phyloP scores from a whole-genome alignment of 2,113 vertebrate genomes.

The Sylvia atricapilla region DNA sequence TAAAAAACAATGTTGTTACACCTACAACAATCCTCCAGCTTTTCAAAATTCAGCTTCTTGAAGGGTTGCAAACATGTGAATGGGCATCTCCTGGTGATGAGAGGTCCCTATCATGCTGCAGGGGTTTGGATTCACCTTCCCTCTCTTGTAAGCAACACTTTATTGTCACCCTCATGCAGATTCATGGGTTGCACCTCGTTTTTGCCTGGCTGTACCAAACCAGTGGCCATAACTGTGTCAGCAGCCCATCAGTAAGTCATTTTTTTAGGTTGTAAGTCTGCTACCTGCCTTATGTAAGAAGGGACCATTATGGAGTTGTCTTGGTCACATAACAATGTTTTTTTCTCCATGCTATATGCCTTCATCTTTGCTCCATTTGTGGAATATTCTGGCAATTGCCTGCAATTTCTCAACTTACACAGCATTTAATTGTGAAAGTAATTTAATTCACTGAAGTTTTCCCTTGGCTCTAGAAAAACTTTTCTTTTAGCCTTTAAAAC shows the following conservation, averaged over 20 bases:
- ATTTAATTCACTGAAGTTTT: not conserved
- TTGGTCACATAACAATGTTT: not conserved
- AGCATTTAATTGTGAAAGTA: not conserved
- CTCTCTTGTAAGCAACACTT: not conserved
- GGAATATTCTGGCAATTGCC: not conserved
- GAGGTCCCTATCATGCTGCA: fast-evolving
- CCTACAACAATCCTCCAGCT: not conserved
- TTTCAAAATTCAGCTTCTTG: not conserved
- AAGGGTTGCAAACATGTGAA: not conserved
- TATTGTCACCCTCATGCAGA: not conserved
- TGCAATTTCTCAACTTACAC: not conserved
- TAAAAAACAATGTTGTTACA: not conserved
- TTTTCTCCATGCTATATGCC: not conserved
- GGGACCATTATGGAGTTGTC: not conserved
- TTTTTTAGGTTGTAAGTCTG: not conserved
- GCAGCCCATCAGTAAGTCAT: not conserved
- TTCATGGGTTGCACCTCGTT: not conserved
- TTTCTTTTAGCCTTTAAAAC: not conserved
- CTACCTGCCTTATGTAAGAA: not conserved
- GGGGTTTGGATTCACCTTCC: not conserved
- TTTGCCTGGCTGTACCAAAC: not conserved
- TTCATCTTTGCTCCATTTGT: not conserved
- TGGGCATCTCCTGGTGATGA: not conserved
- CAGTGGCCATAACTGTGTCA: not conserved
- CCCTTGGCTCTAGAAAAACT: not conserved